phyloP scores from a whole-genome alignment of 2,797 vertebrate species.

The Eleutherodactylus coqui region DNA sequence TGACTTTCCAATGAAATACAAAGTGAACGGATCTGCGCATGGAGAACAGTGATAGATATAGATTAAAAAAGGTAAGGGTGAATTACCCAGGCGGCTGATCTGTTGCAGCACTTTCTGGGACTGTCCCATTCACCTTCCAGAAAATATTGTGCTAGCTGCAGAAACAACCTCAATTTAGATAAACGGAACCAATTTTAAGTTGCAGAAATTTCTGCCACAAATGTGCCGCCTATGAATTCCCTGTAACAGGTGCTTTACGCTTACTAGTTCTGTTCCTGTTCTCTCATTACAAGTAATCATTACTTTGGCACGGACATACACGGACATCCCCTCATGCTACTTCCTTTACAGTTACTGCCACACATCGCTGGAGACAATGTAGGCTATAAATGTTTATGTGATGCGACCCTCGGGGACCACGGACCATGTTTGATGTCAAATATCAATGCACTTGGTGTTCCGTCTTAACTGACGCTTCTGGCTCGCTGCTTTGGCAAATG shows the following conservation, averaged over 20 bases:
- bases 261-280: neutral
- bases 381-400: slow-evolving; percentile 12
- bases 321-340: neutral
- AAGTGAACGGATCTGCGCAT: too few species aligned
- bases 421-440: slow-evolving; percentile 38
- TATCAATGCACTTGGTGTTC: slow-evolving; percentile 50
- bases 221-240: neutral
- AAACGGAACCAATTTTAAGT: neutral
- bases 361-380: neutral
- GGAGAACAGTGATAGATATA: too few species aligned
- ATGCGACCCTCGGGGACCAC: slow-evolving; percentile 1
- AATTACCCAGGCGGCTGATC: neutral
- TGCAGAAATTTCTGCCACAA: neutral
- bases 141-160: neutral
- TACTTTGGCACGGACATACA: neutral
- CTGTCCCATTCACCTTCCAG: neutral
- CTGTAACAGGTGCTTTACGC: neutral
- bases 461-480: slow-evolving; percentile 22
- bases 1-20: too few species aligned
- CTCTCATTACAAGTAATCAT: neutral
- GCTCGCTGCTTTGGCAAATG: slow-evolving; percentile 35
- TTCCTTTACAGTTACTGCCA: slow-evolving; percentile 7
- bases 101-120: neutral
- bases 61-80: neutral
- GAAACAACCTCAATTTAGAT: neutral